These are phyloP conservation scores for Triops longicaudatus DNA, from an alignment of 1,140 invertebrate genomes.

Conservation along the genomic window DNA sequence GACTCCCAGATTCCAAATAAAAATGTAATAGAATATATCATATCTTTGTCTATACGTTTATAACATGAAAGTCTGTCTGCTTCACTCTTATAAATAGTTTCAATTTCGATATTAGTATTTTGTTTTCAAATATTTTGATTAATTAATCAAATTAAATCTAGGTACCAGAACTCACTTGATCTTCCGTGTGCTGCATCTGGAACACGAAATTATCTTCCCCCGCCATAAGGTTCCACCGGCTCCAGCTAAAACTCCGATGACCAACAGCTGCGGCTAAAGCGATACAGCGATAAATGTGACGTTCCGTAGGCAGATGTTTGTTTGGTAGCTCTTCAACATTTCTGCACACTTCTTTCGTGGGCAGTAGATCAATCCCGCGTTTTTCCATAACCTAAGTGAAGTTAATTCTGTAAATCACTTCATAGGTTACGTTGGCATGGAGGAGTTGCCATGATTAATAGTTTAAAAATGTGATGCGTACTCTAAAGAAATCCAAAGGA, in stretches of 20 bases:
- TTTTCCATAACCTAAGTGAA: slow-evolving; percentile 16
- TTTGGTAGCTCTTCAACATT: slow-evolving; percentile 26
- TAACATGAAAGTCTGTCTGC: too few relatives aligned
- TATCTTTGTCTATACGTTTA: too few relatives aligned
- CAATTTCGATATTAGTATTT: too few relatives aligned
- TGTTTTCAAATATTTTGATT: too few relatives aligned
- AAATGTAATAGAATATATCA: too few relatives aligned
- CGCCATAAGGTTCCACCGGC: slow-evolving; percentile 27
- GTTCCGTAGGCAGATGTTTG: slow-evolving; percentile 18
- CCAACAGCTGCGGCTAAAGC: slow-evolving; percentile 22
- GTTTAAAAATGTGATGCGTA: neutral
- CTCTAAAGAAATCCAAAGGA: neutral
- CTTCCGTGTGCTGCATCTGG: slow-evolving; percentile 25
- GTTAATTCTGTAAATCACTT: neutral
- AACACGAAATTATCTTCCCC: slow-evolving; percentile 25
- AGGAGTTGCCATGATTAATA: neutral
- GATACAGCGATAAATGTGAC: slow-evolving; percentile 20
- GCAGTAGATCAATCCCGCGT: slow-evolving; percentile 26
- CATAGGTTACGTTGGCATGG: neutral
- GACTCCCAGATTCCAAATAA: too few relatives aligned
- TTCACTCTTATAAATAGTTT: too few relatives aligned
- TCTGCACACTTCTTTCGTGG: slow-evolving; percentile 21
- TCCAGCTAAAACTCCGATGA: slow-evolving; percentile 20
- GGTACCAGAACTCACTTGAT: neutral
- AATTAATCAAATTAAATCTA: too few relatives aligned